phyloP scores from a whole-genome alignment of 2,888 invertebrate genomes.

The Protonemura montana region DNA sequence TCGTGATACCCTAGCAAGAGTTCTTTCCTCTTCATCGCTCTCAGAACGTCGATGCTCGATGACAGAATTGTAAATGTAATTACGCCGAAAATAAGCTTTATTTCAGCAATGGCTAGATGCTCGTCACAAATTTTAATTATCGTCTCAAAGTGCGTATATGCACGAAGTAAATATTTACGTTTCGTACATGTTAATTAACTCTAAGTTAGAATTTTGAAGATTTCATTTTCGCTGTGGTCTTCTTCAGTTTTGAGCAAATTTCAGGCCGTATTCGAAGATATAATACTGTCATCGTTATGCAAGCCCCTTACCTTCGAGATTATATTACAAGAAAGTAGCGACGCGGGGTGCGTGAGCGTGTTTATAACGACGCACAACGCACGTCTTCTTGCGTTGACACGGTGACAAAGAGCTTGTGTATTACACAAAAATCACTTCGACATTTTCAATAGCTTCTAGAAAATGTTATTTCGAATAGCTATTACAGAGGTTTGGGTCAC shows the following conservation, averaged over 20 bases:
- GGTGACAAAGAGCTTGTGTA: background rate
- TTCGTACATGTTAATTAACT: background rate
- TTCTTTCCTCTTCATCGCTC: background rate
- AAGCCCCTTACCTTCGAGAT: background rate
- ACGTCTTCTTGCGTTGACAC: background rate
- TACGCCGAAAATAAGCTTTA: background rate
- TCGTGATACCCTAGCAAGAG: background rate
- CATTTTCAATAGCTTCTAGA: background rate
- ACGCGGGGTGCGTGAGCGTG: background rate
- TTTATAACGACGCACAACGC: background rate
- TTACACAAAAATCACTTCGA: background rate
- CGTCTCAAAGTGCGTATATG: background rate
- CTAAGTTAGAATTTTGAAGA: background rate
- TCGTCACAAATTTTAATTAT: background rate
- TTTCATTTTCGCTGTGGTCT: background rate
- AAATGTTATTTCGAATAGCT: background rate
- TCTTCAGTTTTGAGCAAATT: background rate
- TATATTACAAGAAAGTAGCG: background rate
- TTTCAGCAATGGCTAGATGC: background rate
- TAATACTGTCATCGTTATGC: background rate
- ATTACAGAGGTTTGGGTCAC: background rate
- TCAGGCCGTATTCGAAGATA: background rate
- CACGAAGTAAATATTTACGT: background rate
- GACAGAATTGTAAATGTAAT: background rate
- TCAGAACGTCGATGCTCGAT: background rate